Conservation (phyloP, 2,113 vertebrate genomes). For the Chunga burmeisteri region DNA sequence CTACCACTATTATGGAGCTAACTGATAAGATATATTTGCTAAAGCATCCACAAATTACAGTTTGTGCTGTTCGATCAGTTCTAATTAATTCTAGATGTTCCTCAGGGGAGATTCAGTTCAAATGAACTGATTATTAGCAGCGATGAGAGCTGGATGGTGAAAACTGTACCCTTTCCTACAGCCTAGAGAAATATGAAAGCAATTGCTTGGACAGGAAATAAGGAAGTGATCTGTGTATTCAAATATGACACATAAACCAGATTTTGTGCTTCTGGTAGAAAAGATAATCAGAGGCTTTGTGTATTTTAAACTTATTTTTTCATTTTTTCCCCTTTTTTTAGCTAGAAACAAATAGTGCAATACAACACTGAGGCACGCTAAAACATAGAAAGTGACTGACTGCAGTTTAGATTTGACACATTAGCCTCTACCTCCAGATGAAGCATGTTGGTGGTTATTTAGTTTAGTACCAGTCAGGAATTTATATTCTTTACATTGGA, state of each 20-base stretch:
- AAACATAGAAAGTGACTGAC: not conserved
- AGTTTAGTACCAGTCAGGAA: not conserved
- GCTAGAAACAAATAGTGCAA: not conserved
- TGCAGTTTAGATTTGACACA: not conserved
- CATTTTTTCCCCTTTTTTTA: not conserved
- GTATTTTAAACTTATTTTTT: not conserved
- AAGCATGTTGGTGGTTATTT: not conserved
- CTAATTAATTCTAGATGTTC: conserved; percentile 52
- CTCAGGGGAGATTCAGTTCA: conserved; percentile 10
- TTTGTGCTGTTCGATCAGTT: not conserved
- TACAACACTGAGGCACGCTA: not conserved
- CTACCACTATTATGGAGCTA: not conserved
- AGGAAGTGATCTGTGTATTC: not conserved
- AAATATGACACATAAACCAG: not conserved
- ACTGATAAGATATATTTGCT: not conserved
- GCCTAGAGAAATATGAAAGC: not conserved
- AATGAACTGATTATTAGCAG: not conserved
- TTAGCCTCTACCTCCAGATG: not conserved
- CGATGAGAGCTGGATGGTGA: not conserved
- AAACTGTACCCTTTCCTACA: not conserved
- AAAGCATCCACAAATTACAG: conserved; percentile 11
- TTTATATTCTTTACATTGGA: not conserved
- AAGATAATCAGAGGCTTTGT: not conserved
- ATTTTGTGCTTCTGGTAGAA: not conserved
- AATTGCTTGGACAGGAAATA: not conserved